Base-by-base conservation (phyloP, 2,888 invertebrate genomes). In the Colletes collaris region DNA sequence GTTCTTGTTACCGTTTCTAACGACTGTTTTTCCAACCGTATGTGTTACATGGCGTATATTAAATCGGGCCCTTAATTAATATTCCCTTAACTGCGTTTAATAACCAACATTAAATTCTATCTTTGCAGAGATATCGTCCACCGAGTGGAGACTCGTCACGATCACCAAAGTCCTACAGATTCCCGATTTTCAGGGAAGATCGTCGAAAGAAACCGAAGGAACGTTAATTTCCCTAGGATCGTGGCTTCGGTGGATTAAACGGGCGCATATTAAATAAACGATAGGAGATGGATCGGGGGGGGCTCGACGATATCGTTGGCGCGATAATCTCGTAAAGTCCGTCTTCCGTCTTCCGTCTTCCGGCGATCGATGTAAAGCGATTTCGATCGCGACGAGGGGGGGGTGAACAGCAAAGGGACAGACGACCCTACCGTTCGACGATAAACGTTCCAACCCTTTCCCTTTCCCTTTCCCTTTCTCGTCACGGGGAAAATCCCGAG, bases 401-500 rank as follows among this genome's bases (percentile, higher is more conserved):
- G 52, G 1, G 35, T 2, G 8, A 8, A 8, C 8, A 10, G 8
- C 8, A 6, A 40, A 11, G n/a, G 49, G 63, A 16, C 13, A 10
- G n/a, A 27, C 27, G 44, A 13, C 37, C 8, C 19, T 46, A 16
- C 19, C 46, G 49, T 56, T 40, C 49, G 53, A 74, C 62, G 74
- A 75, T 64, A 58, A 27, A 68, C 67, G 67, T 11, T 50, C 52
- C 66, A 64, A 64, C 52, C 58, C 59, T 46, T 55, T 49, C 63
- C 35, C 19, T 16, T 55, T 49, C 63, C 35, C 19, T 16, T 16
- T 0, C 0, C 16, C 16, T 5, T 27, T 56, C 44, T 11, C 49
- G 73, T 59, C 65, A 55, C 58, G 62, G 63, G 19, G 35, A 64
- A 79, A 81, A 65, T 64, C 60, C 40, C 11, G 40, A 40, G 2